A percentile compares a stretch with the other conserved stretches of the same genome.
phyloP scores from a whole-genome alignment of 2,888 invertebrate species.

The Antitype chi region DNA sequence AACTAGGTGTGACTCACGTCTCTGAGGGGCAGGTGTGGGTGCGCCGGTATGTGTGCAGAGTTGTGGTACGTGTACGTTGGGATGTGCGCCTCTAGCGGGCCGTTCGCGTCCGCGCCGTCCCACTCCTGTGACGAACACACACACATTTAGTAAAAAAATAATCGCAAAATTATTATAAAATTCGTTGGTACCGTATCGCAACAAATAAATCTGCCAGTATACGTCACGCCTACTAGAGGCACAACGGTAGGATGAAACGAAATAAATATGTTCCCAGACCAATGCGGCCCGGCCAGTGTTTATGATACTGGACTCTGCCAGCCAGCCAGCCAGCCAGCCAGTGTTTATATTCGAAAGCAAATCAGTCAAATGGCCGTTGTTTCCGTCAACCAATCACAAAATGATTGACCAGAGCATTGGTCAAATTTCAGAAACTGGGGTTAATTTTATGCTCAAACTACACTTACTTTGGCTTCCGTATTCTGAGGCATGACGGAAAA shows the following conservation, averaged over 20 bases:
- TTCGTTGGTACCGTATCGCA: background rate
- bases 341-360: no score
- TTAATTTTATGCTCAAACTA: background rate
- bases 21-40: conserved; percentile 61
- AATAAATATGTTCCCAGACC: no score
- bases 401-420: background rate
- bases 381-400: no score
- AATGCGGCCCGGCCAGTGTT: no score
- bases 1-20: conserved; percentile 68
- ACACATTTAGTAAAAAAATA: background rate
- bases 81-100: conserved; percentile 78
- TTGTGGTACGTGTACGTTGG: conserved; percentile 87
- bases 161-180: background rate
- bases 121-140: conserved; percentile 77
- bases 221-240: no score
- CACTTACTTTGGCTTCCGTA: conserved; percentile 57
- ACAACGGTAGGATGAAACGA: no score
- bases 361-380: no score
- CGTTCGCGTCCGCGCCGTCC: conserved; percentile 78
- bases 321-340: no score
- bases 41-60: conserved; percentile 71
- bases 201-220: background rate
- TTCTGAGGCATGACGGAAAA: conserved; percentile 49
- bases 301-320: no score
- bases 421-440: background rate